Base-by-base conservation (phyloP, 1,140 invertebrate genomes). In the Atopsyche davidsoni region DNA sequence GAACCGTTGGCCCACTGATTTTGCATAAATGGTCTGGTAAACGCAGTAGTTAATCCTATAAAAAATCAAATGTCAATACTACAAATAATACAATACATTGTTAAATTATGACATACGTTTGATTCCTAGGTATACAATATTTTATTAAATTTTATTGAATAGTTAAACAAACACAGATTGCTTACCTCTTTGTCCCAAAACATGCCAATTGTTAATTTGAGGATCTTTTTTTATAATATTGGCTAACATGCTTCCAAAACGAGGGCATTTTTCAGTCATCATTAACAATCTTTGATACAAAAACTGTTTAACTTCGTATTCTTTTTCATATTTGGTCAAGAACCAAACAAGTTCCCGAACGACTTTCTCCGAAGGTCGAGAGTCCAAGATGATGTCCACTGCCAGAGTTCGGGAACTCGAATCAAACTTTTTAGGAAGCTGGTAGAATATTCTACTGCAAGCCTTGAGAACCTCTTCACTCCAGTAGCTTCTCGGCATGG, bases 371-470 rank as follows among this genome's bases (percentile, higher is more conserved):
- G 65, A 67, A 1, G 79, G 76, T 4, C 76, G 67, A 21, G 70
- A 70, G 42, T 79, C 73, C 1, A 90, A 65, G n/a, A 90, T 66
- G 7, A 90, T 73, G 59, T 90, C 85, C 7, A 83, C 62, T 0
- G 87, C 83, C 31, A 89, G 53, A 1, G 82, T 83, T 56, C 87
- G 70, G 0, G 81, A 75, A 18, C 83, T 87, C 11, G 84, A 83
- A 60, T 90, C 87, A 40, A 76, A 78, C 53, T 70, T 75, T 18
- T 72, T 70, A 2, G 68, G 68, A 2, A 80, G 62, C 60, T 88
- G 84, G 51, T 80, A 80, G 60, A 86, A 86, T 11, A 86, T 76
- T 39, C 65, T 66, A 14, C 68, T 56, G 2, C 81, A 80, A 2
- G 65, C 62, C 35, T 52, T 64, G 34, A 75, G 64, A 2, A 81